Conservation (phyloP, 1,140 invertebrate species). For the Pissodes strobi region DNA sequence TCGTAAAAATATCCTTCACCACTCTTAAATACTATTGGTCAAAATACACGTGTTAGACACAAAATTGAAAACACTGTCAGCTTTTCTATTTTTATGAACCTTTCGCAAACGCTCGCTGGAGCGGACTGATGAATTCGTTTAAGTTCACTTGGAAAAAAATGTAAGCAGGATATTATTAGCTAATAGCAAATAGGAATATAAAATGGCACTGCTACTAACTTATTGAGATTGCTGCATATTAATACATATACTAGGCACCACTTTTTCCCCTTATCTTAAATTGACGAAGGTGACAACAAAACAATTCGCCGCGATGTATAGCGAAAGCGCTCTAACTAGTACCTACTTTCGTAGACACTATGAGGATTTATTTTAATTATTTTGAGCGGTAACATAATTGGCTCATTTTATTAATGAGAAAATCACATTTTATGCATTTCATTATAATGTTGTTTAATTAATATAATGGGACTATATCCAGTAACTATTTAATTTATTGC, state of each 20-base stretch:
- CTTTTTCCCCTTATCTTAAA: neutral
- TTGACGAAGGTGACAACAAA: neutral
- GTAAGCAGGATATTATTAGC: neutral
- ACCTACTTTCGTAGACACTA: too few species aligned
- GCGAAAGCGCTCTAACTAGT: too few species aligned
- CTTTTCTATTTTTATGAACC: neutral
- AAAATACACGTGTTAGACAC: neutral
- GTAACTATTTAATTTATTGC: too few species aligned
- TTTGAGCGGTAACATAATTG: too few species aligned
- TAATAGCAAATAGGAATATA: neutral
- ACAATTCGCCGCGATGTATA: too few species aligned
- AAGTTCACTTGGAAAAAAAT: conserved; percentile 1
- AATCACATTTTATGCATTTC: too few species aligned
- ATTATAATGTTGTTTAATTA: too few species aligned
- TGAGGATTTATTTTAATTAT: too few species aligned
- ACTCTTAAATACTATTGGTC: too few species aligned
- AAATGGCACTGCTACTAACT: neutral
- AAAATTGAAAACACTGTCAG: neutral
- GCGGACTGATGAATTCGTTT: neutral
- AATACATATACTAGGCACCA: conserved; percentile 3
- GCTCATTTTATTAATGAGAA: too few species aligned
- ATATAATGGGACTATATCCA: too few species aligned
- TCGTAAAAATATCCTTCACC: too few species aligned
- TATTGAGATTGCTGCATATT: conserved; percentile 4
- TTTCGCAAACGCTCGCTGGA: neutral